phyloP scores from a whole-genome alignment of 2,888 invertebrate genomes.

The Flabesymbios commensalis region DNA sequence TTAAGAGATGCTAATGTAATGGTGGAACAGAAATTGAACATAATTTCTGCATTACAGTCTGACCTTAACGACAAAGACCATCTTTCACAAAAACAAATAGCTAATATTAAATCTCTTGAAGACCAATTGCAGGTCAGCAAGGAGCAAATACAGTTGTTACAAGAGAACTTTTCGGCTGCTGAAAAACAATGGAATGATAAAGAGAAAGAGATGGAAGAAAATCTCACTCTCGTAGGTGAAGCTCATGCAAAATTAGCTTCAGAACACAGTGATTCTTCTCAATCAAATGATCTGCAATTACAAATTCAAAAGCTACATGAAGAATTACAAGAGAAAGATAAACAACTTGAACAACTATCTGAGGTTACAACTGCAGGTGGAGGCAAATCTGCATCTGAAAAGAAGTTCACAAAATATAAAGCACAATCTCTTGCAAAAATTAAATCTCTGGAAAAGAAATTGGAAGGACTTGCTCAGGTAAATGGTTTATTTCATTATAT shows the following conservation, averaged over 20 bases:
- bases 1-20: too few species aligned
- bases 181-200: slow-evolving; percentile 75
- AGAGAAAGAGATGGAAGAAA: slow-evolving; percentile 62
- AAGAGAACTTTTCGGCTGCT: slow-evolving; percentile 74
- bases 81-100: slow-evolving; percentile 39
- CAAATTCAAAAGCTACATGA: too few species aligned
- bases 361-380: too few species aligned
- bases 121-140: slow-evolving; percentile 78
- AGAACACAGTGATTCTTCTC: too few species aligned
- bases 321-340: too few species aligned
- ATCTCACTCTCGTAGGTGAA: too few species aligned
- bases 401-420: slow-evolving; percentile 55
- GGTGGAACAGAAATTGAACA: too few species aligned
- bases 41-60: too few species aligned
- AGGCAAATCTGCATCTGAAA: too few species aligned
- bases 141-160: slow-evolving; percentile 80
- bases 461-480: slow-evolving; percentile 65
- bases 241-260: too few species aligned
- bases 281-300: too few species aligned
- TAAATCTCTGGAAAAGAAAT: slow-evolving; percentile 55
- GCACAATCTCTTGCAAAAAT: slow-evolving; percentile 55
- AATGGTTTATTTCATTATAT: neutral
- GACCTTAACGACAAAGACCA: neutral
- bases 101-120: slow-evolving; percentile 71
- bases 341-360: too few species aligned